Base-by-base conservation (phyloP, 1,140 invertebrate genomes). In the Hylaeus anthracinus region DNA sequence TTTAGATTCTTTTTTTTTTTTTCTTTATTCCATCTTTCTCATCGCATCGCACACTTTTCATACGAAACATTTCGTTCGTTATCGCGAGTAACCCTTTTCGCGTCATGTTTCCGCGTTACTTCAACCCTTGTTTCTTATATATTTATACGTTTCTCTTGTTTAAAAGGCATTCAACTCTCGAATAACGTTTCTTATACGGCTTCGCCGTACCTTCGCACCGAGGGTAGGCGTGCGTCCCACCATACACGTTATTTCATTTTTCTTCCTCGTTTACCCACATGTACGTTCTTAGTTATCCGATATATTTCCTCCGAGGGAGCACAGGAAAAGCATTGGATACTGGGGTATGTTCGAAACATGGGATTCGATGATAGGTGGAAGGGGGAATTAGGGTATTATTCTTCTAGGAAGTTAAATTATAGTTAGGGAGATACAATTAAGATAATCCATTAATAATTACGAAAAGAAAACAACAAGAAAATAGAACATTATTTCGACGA, bases 381-480 rank as follows among this genome's bases (percentile, higher is more conserved):
- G 56, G 63, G 67, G 77, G 67, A 58, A 61, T 64, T 53, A 63
- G 77, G 74, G 65, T 81, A 88, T 92, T 92, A 48, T 90, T 88
- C 82, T 86, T 90, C 86, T 91, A 92, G 86, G 82, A 83, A 88
- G 85, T 92, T 92, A 92, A 93, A 93, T 92, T 91, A 92, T 92
- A 93, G 91, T 93, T 90, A 91, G 88, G 64, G 84, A 45, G 87
- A 91, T 92, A 92, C 85, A 83, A 92, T 91, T 93, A 93, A 90
- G 83, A 90, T 92, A 93, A 91, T 92, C 88, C 89, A 91, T 92
- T 92, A 91, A 90, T 92, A 90, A 91, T 92, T 89, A 92, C 88
- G 86, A 89, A 92, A 92, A 92, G 87, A 92, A 92, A 92, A 92
- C 90, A 92, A 92, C 89, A 91, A 92, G 86, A 92, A 92, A 92